phyloP scores from a whole-genome alignment of 2,888 invertebrate genomes.

The Macrophya annulata region DNA sequence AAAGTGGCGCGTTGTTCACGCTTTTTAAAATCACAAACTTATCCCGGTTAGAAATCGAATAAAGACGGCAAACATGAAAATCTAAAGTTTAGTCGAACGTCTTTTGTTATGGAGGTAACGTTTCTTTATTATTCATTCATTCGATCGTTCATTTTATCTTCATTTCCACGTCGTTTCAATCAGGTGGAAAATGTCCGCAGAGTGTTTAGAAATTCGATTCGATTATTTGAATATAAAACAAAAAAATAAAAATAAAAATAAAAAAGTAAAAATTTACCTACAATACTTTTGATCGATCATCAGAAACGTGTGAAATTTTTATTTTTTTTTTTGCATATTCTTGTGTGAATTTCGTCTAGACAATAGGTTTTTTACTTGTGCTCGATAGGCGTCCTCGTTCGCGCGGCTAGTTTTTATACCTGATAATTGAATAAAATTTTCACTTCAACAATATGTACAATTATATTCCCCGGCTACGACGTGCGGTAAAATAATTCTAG shows the following conservation, averaged over 20 bases:
- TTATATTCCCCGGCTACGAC: neutral
- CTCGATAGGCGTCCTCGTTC: constrained; percentile 25
- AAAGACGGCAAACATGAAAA: constrained; percentile 65
- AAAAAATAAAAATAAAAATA: neutral
- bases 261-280: neutral
- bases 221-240: neutral
- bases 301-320: neutral
- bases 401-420: neutral
- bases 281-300: constrained; percentile 10
- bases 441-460: neutral
- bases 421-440: constrained; percentile 21
- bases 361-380: neutral
- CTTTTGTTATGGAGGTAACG: constrained; percentile 54
- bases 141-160: neutral
- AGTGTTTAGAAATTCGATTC: neutral
- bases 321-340: neutral
- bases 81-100: constrained; percentile 67
- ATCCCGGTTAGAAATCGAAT: constrained; percentile 60
- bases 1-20: constrained; percentile 67
- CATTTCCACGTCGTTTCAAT: neutral
- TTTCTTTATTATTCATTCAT: neutral
- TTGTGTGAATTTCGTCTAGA: constrained; percentile 12
- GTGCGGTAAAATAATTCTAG: neutral
- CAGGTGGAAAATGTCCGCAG: too few species aligned
- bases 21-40: constrained; percentile 70